phyloP scores from a whole-genome alignment of 2,797 vertebrate species.

The Eospalax fontanierii region DNA sequence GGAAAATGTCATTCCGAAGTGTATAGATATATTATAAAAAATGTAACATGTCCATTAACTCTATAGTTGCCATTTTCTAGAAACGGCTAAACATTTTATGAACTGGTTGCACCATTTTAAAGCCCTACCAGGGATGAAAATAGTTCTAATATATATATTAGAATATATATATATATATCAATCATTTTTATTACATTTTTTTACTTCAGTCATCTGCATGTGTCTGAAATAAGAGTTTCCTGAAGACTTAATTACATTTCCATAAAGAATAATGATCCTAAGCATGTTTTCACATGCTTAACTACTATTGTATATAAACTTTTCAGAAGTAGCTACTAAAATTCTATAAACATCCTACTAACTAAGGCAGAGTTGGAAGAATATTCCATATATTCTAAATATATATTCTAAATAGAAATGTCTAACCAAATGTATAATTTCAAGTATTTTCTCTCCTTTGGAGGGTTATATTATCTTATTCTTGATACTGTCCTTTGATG shows the following conservation, averaged over 20 bases:
- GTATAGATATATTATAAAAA: no score
- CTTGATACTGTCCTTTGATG: background rate
- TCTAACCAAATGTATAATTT: background rate
- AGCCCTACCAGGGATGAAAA: no score
- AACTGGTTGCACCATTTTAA: no score
- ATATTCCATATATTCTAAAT: background rate
- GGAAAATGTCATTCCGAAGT: no score
- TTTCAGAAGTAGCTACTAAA: background rate
- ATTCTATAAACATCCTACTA: background rate
- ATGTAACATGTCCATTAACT: no score
- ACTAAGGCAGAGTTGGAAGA: background rate
- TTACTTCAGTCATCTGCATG: no score
- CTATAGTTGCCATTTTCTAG: no score
- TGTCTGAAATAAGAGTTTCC: no score
- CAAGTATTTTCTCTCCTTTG: background rate
- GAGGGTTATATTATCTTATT: background rate
- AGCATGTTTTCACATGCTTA: background rate
- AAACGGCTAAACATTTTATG: no score
- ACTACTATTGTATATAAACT: background rate
- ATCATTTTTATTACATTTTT: no score
- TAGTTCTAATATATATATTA: no score
- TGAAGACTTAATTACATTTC: background rate
- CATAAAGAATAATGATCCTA: background rate
- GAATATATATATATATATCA: no score
- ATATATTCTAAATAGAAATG: background rate